Evolutionary conservation across 1,140 invertebrate genomes (phyloP).

Genomic region (Acromyrmex echinatior): DNA sequence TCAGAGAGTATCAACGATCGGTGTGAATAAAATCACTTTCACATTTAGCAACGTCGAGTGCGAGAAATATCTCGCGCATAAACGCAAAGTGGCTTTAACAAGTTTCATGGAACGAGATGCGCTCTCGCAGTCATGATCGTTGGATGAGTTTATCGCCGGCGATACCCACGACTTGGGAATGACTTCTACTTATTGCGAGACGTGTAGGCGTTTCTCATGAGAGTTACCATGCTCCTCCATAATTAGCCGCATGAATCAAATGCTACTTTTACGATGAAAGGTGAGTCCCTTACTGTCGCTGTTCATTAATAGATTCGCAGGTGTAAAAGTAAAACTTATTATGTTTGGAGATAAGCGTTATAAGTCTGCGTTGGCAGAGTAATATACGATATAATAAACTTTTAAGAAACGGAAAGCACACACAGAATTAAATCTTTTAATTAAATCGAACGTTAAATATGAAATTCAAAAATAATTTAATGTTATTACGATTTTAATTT

Average conservation of each 20-base stretch:
- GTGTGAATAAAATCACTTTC: slow-evolving; percentile 50
- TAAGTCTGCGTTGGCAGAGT: background rate
- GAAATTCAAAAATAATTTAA: background rate
- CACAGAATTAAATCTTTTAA: slow-evolving; percentile 4
- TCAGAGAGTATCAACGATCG: background rate
- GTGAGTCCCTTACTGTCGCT: background rate
- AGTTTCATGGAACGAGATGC: slow-evolving; percentile 31
- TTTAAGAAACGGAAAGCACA: background rate
- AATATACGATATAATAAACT: background rate
- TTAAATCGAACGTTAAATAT: background rate
- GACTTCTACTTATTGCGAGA: slow-evolving; percentile 32
- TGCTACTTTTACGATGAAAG: slow-evolving; percentile 7
- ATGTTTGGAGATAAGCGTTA: too few species aligned
- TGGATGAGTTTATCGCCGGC: slow-evolving; percentile 19
- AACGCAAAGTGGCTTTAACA: slow-evolving; percentile 29
- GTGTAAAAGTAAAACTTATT: slow-evolving; percentile 30
- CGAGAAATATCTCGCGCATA: slow-evolving; percentile 20
- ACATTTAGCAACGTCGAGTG: slow-evolving; percentile 16
- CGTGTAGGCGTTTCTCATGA: slow-evolving; percentile 36
- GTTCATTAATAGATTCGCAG: slow-evolving; percentile 36
- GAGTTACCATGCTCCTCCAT: slow-evolving; percentile 25
- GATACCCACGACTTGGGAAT: slow-evolving; percentile 14
- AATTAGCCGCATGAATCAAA: slow-evolving; percentile 48
- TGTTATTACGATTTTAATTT: background rate
- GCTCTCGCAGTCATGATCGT: background rate